Base-by-base conservation (phyloP, 1,140 invertebrate genomes). In the Leptoteleia sp. region DNA sequence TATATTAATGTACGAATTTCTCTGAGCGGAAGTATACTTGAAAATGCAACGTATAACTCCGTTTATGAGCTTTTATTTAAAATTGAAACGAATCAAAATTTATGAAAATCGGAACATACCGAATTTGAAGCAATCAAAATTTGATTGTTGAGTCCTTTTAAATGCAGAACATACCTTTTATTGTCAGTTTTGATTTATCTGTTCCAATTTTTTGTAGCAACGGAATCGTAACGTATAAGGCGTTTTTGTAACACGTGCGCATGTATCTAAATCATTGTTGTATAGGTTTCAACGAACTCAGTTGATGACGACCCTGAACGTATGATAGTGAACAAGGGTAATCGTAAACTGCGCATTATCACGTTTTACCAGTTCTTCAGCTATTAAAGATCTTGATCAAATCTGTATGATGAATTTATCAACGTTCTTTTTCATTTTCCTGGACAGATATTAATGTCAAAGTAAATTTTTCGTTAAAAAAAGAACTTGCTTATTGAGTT, bases 291-390 rank as follows among this genome's bases (percentile, higher is more conserved):
- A 9, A 42, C 48, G 50, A 55, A 67, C 40, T 45, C 40, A 31
- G 12, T 55, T 7, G 19, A 67, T 29, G 48, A 55, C 40, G 62
- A 67, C 48, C 62, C 17, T 67, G 62, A 67, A 45, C 9, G 17
- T 52, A 64, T 35, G 35, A 64, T 22, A 50, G 25, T 40, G 48
- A 15, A 43, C 42, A 31, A 29, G 31, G 48, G 50, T 55, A 19
- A 19, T 52, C 22, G 17, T 48, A 19, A 55, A 55, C 50, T 68
- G 33, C 64, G 64, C 64, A 55, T 68, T 42, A 68, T 54, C 17
- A 52, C 22, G 27, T 55, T 8, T 17, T 11, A 13, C 11, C 33
- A 47, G 55, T 68, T 68, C 9, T 42, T 38, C 0, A 38, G 2
- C 22, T 25, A 65, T 43, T 65, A 43, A 33, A 37, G 12, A 37